Evolutionary conservation across 1,140 invertebrate genomes (phyloP).

Genomic region (Polypedilum vanderplanki): DNA sequence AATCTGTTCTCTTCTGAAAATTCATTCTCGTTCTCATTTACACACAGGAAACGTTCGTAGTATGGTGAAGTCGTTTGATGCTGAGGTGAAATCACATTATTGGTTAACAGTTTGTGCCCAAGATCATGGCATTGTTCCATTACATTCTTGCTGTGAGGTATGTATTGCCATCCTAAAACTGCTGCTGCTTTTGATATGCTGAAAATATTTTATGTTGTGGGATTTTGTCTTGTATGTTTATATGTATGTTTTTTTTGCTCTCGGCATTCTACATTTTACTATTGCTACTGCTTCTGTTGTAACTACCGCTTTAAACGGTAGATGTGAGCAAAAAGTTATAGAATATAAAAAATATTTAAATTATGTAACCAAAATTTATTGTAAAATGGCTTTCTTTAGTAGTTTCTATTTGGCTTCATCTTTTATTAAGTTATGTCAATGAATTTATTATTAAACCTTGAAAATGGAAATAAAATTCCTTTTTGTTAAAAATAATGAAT

Average conservation of each 20-base stretch:
- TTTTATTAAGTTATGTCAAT: no score
- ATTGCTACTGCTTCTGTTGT: no score
- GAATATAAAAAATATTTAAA: no score
- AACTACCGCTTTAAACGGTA: no score
- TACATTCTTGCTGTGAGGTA: slow-evolving; percentile 73
- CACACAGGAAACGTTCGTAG: slow-evolving; percentile 74
- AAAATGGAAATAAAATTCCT: no score
- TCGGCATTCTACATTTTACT: no score
- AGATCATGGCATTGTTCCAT: slow-evolving; percentile 80
- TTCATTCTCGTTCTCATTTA: neutral
- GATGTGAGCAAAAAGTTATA: no score
- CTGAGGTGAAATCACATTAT: slow-evolving; percentile 78
- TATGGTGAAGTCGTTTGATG: slow-evolving; percentile 66
- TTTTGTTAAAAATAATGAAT: no score
- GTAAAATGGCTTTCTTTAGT: no score
- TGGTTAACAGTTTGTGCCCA: slow-evolving; percentile 91
- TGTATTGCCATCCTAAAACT: slow-evolving; percentile 34
- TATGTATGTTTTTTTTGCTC: slow-evolving; percentile 30
- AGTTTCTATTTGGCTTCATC: no score
- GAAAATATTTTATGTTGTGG: slow-evolving; percentile 9
- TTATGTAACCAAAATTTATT: no score
- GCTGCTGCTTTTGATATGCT: neutral
- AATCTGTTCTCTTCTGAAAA: neutral
- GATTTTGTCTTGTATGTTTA: slow-evolving; percentile 29
- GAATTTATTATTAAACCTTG: no score